These are phyloP conservation scores for Macrostomum lignano DNA, from an alignment of 1,140 invertebrate genomes.

Conservation along the genomic window DNA sequence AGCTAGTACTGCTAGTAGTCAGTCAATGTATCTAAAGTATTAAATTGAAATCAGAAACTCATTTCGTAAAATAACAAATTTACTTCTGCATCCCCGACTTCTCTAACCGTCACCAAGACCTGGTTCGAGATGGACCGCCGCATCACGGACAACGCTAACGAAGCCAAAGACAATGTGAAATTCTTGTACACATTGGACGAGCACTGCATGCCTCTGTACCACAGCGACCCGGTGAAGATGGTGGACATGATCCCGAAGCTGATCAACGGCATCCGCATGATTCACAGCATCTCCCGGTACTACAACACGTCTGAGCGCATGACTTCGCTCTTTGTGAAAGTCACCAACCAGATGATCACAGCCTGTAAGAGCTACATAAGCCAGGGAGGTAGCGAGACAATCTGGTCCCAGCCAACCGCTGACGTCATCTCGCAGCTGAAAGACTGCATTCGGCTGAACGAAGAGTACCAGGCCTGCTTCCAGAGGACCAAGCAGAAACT, in stretches of 20 bases:
- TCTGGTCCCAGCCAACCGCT: conserved; percentile 40
- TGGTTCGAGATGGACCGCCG: conserved; percentile 4
- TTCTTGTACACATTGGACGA: conserved; percentile 76
- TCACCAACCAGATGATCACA: conserved; percentile 85
- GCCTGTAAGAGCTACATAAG: conserved; percentile 71
- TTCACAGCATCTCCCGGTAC: conserved; percentile 28
- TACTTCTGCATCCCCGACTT: too few relatives aligned
- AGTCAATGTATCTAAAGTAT: too few relatives aligned
- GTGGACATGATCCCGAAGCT: conserved; percentile 25
- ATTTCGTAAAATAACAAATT: too few relatives aligned
- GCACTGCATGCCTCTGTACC: conserved; percentile 63
- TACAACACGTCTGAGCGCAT: conserved; percentile 29
- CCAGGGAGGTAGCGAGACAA: conserved; percentile 42
- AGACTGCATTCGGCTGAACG: conserved; percentile 58
- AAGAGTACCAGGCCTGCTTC: conserved; percentile 35
- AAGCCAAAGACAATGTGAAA: conserved; percentile 75
- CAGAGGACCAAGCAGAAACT: conserved; percentile 30
- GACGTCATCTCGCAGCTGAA: conserved; percentile 38
- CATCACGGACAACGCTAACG: conserved; percentile 33
- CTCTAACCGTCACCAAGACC: neutral
- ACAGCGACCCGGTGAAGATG: conserved; percentile 50
- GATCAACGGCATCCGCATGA: conserved; percentile 28
- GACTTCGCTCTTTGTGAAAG: conserved; percentile 32
- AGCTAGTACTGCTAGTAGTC: too few relatives aligned
- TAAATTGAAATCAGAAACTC: too few relatives aligned